These are phyloP conservation scores for Eupristina koningsbergeri DNA, from an alignment of 1,140 invertebrate species.

Conservation along the genomic window DNA sequence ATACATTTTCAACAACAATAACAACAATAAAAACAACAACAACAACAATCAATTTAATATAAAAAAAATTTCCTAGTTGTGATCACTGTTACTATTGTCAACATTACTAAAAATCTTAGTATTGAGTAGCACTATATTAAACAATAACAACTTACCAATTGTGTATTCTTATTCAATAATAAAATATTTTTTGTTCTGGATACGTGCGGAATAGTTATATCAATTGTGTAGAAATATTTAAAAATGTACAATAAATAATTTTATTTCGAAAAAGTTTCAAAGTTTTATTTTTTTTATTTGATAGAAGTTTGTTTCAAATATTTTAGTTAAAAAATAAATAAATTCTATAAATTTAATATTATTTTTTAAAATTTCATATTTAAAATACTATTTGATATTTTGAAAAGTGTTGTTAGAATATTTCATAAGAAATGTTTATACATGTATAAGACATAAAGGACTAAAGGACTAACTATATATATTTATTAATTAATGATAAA, in stretches of 20 bases:
- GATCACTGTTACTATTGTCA: background rate
- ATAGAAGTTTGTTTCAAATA: too few species aligned
- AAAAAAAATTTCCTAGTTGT: too few species aligned
- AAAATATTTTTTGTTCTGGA: background rate
- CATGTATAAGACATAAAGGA: too few species aligned
- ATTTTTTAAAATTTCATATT: too few species aligned
- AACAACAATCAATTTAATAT: too few species aligned
- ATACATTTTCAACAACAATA: background rate
- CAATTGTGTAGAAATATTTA: background rate
- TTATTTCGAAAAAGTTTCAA: background rate
- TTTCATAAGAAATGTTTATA: too few species aligned
- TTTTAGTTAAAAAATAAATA: too few species aligned
- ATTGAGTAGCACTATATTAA: background rate
- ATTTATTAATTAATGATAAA: too few species aligned
- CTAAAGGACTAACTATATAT: too few species aligned
- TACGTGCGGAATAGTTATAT: background rate
- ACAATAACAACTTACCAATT: conserved; percentile 18
- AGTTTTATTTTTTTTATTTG: too few species aligned
- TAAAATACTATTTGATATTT: background rate
- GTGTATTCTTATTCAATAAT: conserved; percentile 50
- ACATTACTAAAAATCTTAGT: background rate
- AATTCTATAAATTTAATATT: too few species aligned
- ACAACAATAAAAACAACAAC: too few species aligned
- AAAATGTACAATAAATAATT: background rate
- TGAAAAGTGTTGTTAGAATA: background rate